These are phyloP conservation scores for Heterohyrax brucei DNA, from an alignment of 2,797 vertebrate genomes.

Conservation along the genomic window DNA sequence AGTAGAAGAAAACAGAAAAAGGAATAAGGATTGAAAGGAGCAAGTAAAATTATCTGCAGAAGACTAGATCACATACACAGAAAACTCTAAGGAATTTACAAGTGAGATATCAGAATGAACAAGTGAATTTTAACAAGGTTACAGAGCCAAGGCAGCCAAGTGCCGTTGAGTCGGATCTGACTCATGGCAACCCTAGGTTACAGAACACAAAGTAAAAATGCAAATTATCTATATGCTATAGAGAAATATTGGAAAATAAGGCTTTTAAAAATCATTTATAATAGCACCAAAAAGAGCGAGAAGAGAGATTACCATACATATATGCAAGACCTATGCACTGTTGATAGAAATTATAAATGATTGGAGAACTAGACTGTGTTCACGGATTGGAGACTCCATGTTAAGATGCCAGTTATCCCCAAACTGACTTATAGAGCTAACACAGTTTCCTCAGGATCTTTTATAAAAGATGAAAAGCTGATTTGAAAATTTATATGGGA, in stretches of 20 bases:
- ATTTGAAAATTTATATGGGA: background rate
- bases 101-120: constrained; percentile 25
- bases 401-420: background rate
- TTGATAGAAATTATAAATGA: constrained; percentile 47
- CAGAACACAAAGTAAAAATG: constrained; percentile 37
- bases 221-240: background rate
- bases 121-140: background rate
- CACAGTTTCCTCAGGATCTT: background rate
- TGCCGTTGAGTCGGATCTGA: no score
- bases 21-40: background rate
- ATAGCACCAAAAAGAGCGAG: background rate
- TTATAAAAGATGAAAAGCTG: background rate
- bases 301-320: background rate
- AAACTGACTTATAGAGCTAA: background rate
- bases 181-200: background rate
- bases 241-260: background rate
- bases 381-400: background rate
- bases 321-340: background rate
- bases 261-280: background rate
- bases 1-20: background rate
- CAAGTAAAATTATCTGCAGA: constrained; percentile 47
- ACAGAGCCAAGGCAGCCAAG: background rate
- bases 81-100: constrained; percentile 45
- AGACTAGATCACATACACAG: background rate
- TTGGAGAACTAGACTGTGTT: background rate